Evolutionary conservation across 2,113 vertebrate genomes (phyloP).

Genomic region (Hydropotes inermis): DNA sequence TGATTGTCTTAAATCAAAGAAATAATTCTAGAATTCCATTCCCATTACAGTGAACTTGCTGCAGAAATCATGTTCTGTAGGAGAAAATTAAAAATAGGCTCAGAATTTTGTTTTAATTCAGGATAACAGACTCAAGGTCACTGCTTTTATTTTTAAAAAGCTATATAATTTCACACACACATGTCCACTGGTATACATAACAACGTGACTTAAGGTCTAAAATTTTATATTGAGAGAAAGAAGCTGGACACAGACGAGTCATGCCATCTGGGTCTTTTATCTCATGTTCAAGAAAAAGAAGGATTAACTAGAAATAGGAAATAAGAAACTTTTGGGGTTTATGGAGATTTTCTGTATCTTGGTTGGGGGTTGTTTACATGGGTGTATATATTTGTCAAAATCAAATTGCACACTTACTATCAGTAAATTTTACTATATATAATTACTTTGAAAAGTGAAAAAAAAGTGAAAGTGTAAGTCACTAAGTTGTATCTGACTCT

Average conservation of each 20-base stretch:
- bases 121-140: background rate
- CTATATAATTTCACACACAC: background rate
- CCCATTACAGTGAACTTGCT: background rate
- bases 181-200: background rate
- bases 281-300: background rate
- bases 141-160: background rate
- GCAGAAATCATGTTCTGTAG: background rate
- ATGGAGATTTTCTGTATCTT: background rate
- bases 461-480: background rate
- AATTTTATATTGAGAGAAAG: background rate
- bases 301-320: background rate
- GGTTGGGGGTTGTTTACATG: background rate
- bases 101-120: slow-evolving; percentile 29
- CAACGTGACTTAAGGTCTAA: background rate
- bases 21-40: background rate
- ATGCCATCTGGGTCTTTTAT: background rate
- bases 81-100: background rate
- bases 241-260: background rate
- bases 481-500: background rate
- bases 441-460: background rate
- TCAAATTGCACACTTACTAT: background rate
- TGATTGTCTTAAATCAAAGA: background rate
- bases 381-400: background rate
- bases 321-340: background rate
- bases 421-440: background rate